These are phyloP conservation scores for Tethya wilhelma DNA, from an alignment of 37 sponge, comb jelly and placozoan species.

Conservation along the genomic window DNA sequence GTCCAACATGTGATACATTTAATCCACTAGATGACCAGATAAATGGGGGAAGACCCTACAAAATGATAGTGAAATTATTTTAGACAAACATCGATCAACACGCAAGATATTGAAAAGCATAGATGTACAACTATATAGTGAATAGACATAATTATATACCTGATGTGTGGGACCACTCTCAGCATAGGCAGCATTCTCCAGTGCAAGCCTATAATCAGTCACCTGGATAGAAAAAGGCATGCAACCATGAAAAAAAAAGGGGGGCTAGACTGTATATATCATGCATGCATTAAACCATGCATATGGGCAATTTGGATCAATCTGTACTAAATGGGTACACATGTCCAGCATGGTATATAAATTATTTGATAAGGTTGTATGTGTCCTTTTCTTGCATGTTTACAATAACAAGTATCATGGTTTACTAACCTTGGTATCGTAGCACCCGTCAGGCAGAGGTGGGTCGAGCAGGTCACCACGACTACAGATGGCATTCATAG, in stretches of 20 bases:
- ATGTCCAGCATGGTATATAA: not conserved
- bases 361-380: not conserved
- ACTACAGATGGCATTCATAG: constrained; percentile 70
- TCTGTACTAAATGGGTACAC: not conserved
- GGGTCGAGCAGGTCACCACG: constrained; percentile 51
- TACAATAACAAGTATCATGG: not conserved
- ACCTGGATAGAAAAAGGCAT: constrained; percentile 29
- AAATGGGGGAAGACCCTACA: constrained; percentile 18
- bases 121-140: too few species aligned
- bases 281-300: not conserved
- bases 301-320: not conserved
- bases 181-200: not conserved
- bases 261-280: too few species aligned
- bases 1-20: constrained; percentile 47
- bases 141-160: constrained; percentile 2
- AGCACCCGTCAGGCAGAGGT: constrained; percentile 51
- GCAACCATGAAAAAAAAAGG: too few species aligned
- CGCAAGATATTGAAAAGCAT: too few species aligned
- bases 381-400: not conserved
- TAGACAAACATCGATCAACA: not conserved
- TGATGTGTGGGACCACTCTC: constrained; percentile 64
- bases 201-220: constrained; percentile 52
- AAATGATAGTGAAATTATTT: not conserved
- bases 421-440: constrained; percentile 59
- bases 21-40: constrained; percentile 35